A percentile compares a stretch with the other conserved stretches of the same genome.
Evolutionary conservation across 2,888 invertebrate genomes (phyloP).

Genomic region (Lomographa bimaculata): DNA sequence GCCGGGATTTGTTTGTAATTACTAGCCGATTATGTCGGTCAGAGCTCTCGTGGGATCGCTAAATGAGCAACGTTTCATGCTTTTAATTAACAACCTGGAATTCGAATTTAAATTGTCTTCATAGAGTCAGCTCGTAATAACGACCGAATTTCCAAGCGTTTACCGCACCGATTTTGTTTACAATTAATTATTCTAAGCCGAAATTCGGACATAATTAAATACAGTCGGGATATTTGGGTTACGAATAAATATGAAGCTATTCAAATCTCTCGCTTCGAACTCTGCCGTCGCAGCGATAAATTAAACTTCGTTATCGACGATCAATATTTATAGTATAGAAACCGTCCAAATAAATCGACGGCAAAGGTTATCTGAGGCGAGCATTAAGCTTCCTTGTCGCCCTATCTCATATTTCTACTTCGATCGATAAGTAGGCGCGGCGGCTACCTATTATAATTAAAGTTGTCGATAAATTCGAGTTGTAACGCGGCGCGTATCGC

Average conservation of each 20-base stretch:
- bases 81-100: slow-evolving; percentile 32
- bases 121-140: slow-evolving; percentile 20
- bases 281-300: slow-evolving; percentile 27
- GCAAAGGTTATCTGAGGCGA: slow-evolving; percentile 47
- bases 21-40: slow-evolving; percentile 43
- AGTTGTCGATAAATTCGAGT: slow-evolving; percentile 61
- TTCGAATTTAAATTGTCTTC: slow-evolving; percentile 14
- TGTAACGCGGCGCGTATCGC: slow-evolving; percentile 57
- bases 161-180: slow-evolving; percentile 11
- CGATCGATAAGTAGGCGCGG: slow-evolving; percentile 54
- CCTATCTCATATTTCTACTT: slow-evolving; percentile 52
- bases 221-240: slow-evolving; percentile 17
- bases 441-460: slow-evolving; percentile 67
- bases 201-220: slow-evolving; percentile 13
- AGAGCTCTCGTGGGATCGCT: slow-evolving; percentile 29
- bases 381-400: slow-evolving; percentile 58
- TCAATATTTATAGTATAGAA: slow-evolving; percentile 43
- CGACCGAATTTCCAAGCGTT: slow-evolving; percentile 11
- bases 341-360: slow-evolving; percentile 51
- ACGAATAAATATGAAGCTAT: slow-evolving; percentile 13
- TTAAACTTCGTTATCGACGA: slow-evolving; percentile 37
- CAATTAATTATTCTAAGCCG: slow-evolving; percentile 15
- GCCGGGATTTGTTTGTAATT: slow-evolving; percentile 48
- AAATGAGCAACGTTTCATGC: slow-evolving; percentile 28
- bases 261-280: slow-evolving; percentile 6